Evolutionary conservation across 1,140 invertebrate species (phyloP).

Genomic region (Ceratitis capitata): DNA sequence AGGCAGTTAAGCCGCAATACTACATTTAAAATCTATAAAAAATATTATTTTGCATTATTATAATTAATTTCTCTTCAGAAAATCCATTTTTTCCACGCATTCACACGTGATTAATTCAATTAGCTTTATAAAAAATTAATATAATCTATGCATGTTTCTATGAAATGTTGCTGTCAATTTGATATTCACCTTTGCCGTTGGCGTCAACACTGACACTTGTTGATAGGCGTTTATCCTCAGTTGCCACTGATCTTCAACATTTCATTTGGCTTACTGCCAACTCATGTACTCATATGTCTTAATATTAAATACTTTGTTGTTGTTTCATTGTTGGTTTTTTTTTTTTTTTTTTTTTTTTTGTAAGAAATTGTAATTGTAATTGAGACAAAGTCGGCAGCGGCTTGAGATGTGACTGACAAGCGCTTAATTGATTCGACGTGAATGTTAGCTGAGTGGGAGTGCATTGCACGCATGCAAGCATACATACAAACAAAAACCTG

Average conservation of each 20-base stretch:
- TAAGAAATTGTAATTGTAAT: neutral
- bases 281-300: neutral
- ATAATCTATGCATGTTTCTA: neutral
- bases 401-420: neutral
- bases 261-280: neutral
- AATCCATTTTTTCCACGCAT: no score
- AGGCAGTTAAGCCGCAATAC: no score
- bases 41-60: no score
- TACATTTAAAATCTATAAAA: no score
- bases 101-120: no score
- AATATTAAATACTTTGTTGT: no score
- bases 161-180: neutral
- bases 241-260: conserved; percentile 16
- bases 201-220: neutral
- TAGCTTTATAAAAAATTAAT: neutral
- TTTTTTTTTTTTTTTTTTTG: no score
- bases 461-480: neutral
- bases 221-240: neutral
- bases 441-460: neutral
- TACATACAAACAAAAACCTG: neutral
- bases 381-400: neutral
- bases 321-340: no score
- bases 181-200: neutral
- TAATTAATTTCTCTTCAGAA: no score
- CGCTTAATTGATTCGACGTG: conserved; percentile 3